phyloP scores from a whole-genome alignment of 2,113 vertebrate species.

The Haemorhous mexicanus region DNA sequence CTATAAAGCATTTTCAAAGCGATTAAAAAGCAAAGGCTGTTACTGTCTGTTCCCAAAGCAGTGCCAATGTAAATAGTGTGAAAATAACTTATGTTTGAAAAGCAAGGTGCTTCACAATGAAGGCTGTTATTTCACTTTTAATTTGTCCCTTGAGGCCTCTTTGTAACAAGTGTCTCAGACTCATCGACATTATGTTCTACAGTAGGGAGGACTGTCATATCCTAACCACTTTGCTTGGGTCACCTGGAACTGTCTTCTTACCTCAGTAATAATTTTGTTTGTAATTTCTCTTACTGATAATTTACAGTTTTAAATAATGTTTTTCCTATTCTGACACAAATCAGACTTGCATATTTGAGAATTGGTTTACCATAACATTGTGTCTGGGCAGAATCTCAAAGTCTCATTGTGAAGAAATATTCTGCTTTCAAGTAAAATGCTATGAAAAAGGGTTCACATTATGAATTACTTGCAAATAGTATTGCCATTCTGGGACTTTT shows the following conservation, averaged over 20 bases:
- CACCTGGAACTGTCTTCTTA: background rate
- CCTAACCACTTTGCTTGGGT: background rate
- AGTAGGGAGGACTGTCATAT: background rate
- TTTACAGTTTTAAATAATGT: background rate
- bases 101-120: slow-evolving; percentile 49
- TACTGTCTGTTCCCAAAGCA: slow-evolving; percentile 37
- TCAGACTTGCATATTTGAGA: background rate
- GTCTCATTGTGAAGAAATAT: background rate
- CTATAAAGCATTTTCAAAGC: slow-evolving; percentile 48
- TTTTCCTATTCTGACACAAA: background rate
- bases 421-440: background rate
- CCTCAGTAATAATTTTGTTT: background rate
- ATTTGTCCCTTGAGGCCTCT: background rate
- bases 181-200: background rate
- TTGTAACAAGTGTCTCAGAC: background rate
- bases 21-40: slow-evolving; percentile 41
- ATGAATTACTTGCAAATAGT: background rate
- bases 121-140: background rate
- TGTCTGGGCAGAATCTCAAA: background rate
- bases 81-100: slow-evolving; percentile 29
- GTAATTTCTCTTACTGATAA: background rate
- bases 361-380: background rate
- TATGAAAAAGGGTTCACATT: background rate
- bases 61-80: slow-evolving; percentile 52
- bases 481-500: background rate